Percentiles rank a stretch among this genome's conserved stretches.
These are phyloP conservation scores for Zaprionus davidi DNA, from an alignment of 1,140 invertebrate species.

Conservation along the genomic window DNA sequence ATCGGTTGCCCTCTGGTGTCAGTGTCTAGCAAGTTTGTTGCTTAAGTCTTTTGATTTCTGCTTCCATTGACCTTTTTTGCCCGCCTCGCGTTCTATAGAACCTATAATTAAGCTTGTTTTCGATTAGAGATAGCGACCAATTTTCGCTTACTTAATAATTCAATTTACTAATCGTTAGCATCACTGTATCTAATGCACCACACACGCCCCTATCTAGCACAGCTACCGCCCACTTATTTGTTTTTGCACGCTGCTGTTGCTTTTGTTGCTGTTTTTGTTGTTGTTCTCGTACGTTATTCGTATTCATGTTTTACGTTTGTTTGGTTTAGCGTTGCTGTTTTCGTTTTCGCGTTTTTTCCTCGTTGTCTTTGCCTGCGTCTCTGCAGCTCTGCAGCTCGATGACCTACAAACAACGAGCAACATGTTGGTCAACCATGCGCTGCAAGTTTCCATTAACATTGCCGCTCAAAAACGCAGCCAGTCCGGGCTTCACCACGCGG, in stretches of 20 bases:
- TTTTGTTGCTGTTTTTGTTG: neutral
- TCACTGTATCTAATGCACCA: conserved; percentile 30
- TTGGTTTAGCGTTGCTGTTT: conserved; percentile 1
- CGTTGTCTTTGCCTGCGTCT: conserved; percentile 26
- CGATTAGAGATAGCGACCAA: conserved; percentile 32
- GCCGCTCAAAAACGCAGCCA: conserved; percentile 52
- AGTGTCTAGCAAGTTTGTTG: conserved; percentile 40
- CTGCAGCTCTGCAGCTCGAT: conserved; percentile 33
- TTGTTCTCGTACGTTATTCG: neutral
- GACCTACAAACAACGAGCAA: conserved; percentile 79
- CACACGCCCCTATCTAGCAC: conserved; percentile 36
- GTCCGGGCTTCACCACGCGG: conserved; percentile 24
- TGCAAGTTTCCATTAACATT: conserved; percentile 82
- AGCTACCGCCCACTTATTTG: conserved; percentile 23
- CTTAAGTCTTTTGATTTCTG: conserved; percentile 50
- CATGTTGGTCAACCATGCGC: conserved; percentile 79
- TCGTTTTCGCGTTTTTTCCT: conserved; percentile 10
- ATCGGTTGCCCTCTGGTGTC: conserved; percentile 11
- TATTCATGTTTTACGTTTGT: conserved; percentile 2
- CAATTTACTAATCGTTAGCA: conserved; percentile 22
- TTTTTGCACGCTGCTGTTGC: conserved; percentile 6
- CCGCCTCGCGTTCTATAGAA: conserved; percentile 31
- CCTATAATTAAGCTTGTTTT: conserved; percentile 43
- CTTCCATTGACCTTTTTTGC: conserved; percentile 65
- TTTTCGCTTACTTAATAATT: conserved; percentile 26